Percentiles rank a stretch among this genome's conserved stretches.
Conservation (phyloP, 2,797 vertebrate species). For the Tragopan temminckii region DNA sequence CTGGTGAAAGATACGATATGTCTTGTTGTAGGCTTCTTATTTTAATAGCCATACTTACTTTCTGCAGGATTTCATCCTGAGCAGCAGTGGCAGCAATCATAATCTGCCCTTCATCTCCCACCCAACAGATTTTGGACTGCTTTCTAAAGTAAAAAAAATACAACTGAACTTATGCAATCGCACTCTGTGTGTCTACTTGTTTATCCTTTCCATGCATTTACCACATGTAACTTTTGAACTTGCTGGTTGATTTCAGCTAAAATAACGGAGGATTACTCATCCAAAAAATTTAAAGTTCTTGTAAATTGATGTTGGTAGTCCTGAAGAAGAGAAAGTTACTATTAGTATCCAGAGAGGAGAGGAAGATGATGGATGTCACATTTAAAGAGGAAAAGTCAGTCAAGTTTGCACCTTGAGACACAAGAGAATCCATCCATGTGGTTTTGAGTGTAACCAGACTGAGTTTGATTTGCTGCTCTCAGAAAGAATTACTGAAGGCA, state of each 20-base stretch:
- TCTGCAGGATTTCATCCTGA: constrained; percentile 5
- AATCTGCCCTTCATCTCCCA: not conserved
- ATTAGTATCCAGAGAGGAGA: not conserved
- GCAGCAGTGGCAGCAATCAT: not conserved
- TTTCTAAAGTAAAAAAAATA: constrained; percentile 24
- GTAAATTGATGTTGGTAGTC: not conserved
- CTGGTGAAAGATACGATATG: not conserved
- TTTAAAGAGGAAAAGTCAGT: not conserved
- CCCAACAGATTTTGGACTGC: not conserved
- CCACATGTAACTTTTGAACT: not conserved
- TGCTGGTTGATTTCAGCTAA: not conserved
- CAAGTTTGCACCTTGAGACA: not conserved
- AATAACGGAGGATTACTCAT: not conserved
- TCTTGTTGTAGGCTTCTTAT: not conserved
- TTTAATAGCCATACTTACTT: not conserved
- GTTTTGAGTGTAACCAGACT: not conserved
- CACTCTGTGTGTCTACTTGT: not conserved
- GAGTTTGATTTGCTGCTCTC: not conserved
- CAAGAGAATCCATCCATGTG: not conserved
- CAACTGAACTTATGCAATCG: not conserved
- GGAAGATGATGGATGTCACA: not conserved
- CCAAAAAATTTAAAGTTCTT: constrained; percentile 16
- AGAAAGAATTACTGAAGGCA: not conserved
- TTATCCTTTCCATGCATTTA: not conserved
- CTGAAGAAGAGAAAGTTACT: not conserved